Conservation (phyloP, 2,888 invertebrate genomes). For the Stomorhina lunata region DNA sequence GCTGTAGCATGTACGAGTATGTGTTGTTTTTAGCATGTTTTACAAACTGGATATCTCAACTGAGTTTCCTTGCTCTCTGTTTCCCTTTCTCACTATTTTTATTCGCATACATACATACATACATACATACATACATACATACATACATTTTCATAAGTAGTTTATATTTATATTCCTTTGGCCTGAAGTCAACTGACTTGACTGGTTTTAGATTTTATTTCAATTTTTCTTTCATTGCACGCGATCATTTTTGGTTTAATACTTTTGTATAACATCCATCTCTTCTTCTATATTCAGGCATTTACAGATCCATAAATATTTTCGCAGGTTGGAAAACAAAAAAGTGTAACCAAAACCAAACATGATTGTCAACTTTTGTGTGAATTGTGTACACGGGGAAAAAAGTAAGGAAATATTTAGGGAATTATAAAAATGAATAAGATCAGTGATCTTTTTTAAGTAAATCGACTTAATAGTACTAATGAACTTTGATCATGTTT, state of each 20-base stretch:
- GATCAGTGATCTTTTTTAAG: too few species aligned
- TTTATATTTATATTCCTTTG: neutral
- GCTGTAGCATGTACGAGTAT: slow-evolving; percentile 17
- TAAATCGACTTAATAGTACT: too few species aligned
- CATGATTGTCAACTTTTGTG: slow-evolving; percentile 60
- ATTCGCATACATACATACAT: too few species aligned
- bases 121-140: too few species aligned
- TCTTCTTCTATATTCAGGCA: slow-evolving; percentile 12
- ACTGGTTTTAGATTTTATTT: slow-evolving; percentile 43
- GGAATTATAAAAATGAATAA: too few species aligned
- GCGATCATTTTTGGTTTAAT: slow-evolving; percentile 54
- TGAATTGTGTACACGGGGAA: slow-evolving; percentile 8
- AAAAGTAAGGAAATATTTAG: neutral
- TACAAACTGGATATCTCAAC: slow-evolving; percentile 50
- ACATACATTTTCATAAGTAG: too few species aligned
- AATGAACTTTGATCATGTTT: too few species aligned
- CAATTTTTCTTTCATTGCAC: slow-evolving; percentile 36
- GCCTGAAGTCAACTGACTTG: slow-evolving; percentile 52
- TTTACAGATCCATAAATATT: slow-evolving; percentile 18
- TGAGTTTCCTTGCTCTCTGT: neutral
- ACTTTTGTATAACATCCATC: slow-evolving; percentile 28
- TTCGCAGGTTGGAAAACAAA: neutral
- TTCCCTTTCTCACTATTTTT: too few species aligned
- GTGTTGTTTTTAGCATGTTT: slow-evolving; percentile 41
- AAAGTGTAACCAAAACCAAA: slow-evolving; percentile 26